Evolutionary conservation across 1,140 invertebrate species (phyloP).

Genomic region (Eciton burchellii): DNA sequence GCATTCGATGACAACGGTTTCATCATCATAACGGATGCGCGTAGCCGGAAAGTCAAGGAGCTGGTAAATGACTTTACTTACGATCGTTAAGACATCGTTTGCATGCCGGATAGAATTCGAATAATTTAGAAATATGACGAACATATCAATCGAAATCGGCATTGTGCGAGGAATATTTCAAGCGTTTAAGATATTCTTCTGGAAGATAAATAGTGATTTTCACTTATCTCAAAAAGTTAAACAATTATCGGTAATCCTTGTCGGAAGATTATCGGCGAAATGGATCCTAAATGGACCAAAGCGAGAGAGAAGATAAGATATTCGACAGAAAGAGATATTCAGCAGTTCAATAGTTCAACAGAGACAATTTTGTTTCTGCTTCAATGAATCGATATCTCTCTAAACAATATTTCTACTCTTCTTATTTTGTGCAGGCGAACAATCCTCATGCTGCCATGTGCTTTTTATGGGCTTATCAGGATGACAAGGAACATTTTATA

Average conservation of each 20-base stretch:
- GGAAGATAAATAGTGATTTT: not conserved
- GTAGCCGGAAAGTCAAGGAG: conserved; percentile 84
- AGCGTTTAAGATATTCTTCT: too few species aligned
- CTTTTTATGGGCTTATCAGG: conserved; percentile 84
- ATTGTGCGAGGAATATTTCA: too few species aligned
- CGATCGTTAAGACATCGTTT: too few species aligned
- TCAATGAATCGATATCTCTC: not conserved
- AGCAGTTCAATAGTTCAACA: not conserved
- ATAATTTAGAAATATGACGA: too few species aligned
- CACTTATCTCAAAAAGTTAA: too few species aligned
- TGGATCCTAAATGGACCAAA: too few species aligned
- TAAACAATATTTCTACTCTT: conserved; percentile 59
- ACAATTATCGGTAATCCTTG: not conserved
- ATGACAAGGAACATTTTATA: conserved; percentile 78
- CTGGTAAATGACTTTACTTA: conserved; percentile 81
- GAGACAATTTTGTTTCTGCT: not conserved
- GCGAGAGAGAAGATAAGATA: too few species aligned
- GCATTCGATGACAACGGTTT: conserved; percentile 85
- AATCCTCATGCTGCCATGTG: conserved; percentile 81
- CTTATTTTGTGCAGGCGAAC: conserved; percentile 29
- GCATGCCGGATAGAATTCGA: too few species aligned
- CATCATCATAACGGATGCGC: conserved; percentile 84
- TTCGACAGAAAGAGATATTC: not conserved
- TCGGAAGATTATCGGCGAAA: not conserved
- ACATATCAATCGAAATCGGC: too few species aligned